Evolutionary conservation across 2,113 vertebrate species (phyloP), one percentile per base, ranked within the genome.

Genomic region (Periophthalmus modestus): DNA sequence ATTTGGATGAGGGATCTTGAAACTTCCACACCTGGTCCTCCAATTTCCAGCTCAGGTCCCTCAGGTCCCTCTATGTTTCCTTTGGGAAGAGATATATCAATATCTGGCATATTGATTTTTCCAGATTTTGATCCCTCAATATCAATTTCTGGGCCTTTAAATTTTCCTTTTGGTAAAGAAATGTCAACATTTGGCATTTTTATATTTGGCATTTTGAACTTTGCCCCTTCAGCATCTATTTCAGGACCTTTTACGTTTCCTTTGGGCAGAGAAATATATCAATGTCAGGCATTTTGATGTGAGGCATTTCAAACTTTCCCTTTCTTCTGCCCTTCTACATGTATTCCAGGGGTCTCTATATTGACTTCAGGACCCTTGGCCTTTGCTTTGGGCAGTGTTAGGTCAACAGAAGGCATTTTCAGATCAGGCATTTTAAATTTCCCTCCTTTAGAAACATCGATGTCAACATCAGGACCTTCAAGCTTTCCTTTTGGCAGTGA

Each of bases 181-280:
- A n/a, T n/a, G n/a, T n/a, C n/a, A n/a, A n/a, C n/a, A n/a, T n/a
- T n/a, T n/a, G n/a, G n/a, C n/a, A n/a, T n/a, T n/a, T n/a, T n/a
- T n/a, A n/a, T n/a, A n/a, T n/a, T n/a, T n/a, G n/a, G n/a, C n/a
- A n/a, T n/a, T n/a, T n/a, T n/a, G n/a, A n/a, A n/a, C n/a, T n/a
- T n/a, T n/a, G 81, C 77, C 7, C 76, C 66, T 71, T 68, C 15
- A 91, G 73, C 14, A 28, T 63, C 34, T 36, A 65, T 39, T 18
- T 36, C 48, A 46, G 65, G 69, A n/a, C 66, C 46, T 65, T 74
- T 65, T 12, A 57, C 63, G n/a, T 78, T 83, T 5, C 76, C 79
- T 72, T 85, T 87, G 1, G 91, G 84, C 5, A 92, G 57, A 13
- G 80, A n/a, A n/a, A 61, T 0, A 92, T 50, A 33, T 90, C 85